Evolutionary conservation across 2,888 invertebrate species (phyloP).

Genomic region (Leptinotarsa rubiginosa): DNA sequence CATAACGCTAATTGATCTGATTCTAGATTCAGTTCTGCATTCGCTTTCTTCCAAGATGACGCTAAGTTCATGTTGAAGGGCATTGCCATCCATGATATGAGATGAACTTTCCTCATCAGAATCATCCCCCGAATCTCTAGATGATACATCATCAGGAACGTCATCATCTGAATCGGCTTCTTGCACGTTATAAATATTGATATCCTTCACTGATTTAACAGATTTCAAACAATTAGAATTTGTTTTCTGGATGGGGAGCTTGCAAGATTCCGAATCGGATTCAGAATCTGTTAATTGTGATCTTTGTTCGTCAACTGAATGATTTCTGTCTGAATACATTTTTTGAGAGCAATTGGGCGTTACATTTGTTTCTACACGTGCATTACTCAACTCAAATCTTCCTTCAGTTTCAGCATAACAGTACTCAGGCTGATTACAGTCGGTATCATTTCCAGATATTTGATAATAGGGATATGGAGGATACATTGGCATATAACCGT

Average conservation of each 20-base stretch:
- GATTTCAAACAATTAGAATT: conserved; percentile 63
- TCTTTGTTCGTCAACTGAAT: conserved; percentile 45
- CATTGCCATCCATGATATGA: conserved; percentile 54
- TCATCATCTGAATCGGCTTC: conserved; percentile 52
- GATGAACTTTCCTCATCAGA: conserved; percentile 51
- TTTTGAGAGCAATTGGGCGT: neutral
- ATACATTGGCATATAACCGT: conserved; percentile 61
- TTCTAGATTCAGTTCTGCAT: conserved; percentile 60
- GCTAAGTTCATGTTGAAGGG: conserved; percentile 69
- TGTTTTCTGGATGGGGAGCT: conserved; percentile 24
- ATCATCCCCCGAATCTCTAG: conserved; percentile 57
- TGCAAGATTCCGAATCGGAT: conserved; percentile 52
- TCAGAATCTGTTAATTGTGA: conserved; percentile 51
- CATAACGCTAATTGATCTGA: conserved; percentile 60
- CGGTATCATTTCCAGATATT: conserved; percentile 57
- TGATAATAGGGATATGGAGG: conserved; percentile 56
- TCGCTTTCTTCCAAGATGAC: conserved; percentile 74
- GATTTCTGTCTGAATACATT: neutral
- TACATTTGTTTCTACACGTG: neutral
- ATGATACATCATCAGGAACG: conserved; percentile 58
- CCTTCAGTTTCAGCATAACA: conserved; percentile 47
- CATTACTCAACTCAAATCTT: neutral
- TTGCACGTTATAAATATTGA: conserved; percentile 65
- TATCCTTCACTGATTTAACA: conserved; percentile 70
- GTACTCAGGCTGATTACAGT: conserved; percentile 61